Percentiles rank a stretch among this genome's conserved stretches.
Conservation (phyloP, 2,888 invertebrate species). For the Drosophila borborema region DNA sequence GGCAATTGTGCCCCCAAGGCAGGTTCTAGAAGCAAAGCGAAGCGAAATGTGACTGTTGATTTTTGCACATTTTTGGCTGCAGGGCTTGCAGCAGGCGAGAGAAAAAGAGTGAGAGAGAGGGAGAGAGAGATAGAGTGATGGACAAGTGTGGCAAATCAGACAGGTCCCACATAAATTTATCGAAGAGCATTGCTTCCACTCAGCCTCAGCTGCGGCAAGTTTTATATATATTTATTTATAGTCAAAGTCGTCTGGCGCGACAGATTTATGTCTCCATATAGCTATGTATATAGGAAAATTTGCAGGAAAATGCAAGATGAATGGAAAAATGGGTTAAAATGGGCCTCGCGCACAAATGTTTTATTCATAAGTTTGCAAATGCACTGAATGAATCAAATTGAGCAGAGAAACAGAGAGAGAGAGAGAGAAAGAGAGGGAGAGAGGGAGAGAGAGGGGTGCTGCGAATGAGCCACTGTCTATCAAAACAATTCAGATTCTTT, state of each 20-base stretch:
- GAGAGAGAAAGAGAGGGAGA: neutral
- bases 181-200: conserved; percentile 28
- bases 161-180: conserved; percentile 62
- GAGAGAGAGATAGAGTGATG: neutral
- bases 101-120: neutral
- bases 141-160: conserved; percentile 27
- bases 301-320: conserved; percentile 56
- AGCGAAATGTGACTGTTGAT: conserved; percentile 63
- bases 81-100: neutral
- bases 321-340: conserved; percentile 74
- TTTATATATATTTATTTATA: conserved; percentile 70
- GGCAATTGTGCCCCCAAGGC: conserved; percentile 26
- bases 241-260: conserved; percentile 49
- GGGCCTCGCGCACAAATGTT: conserved; percentile 42
- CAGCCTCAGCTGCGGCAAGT: conserved; percentile 49
- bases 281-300: neutral
- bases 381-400: conserved; percentile 55
- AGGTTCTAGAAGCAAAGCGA: conserved; percentile 42
- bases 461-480: conserved; percentile 17
- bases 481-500: conserved; percentile 47
- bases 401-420: neutral
- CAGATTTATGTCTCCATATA: conserved; percentile 48
- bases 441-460: neutral
- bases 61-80: conserved; percentile 46
- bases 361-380: conserved; percentile 50